A percentile compares a stretch with the other conserved stretches of the same genome.
phyloP scores from a whole-genome alignment of 2,113 vertebrate genomes.

The Pantherophis guttatus region DNA sequence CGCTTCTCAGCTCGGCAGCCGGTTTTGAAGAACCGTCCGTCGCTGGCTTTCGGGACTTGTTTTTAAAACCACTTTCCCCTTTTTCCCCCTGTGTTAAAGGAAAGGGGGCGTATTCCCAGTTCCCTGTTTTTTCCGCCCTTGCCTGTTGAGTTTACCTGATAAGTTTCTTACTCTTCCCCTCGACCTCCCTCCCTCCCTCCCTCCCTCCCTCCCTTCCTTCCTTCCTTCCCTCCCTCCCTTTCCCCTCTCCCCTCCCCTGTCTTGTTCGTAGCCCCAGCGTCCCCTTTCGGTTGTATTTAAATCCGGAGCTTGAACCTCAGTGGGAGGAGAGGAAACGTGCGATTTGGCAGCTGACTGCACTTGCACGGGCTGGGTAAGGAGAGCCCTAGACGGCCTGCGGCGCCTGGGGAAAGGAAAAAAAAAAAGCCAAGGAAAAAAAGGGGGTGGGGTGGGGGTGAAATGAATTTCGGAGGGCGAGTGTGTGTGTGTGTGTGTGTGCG shows the following conservation, averaged over 20 bases:
- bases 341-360: conserved; percentile 37
- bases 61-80: neutral
- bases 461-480: neutral
- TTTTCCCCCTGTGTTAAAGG: neutral
- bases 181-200: neutral
- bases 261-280: neutral
- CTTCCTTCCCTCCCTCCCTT: neutral
- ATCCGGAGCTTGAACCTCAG: conserved; percentile 11
- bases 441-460: too few species aligned
- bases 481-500: neutral
- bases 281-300: conserved; percentile 33
- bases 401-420: neutral
- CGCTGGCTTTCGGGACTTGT: conserved; percentile 12
- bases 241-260: neutral
- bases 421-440: too few species aligned
- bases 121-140: too few species aligned
- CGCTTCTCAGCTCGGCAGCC: neutral
- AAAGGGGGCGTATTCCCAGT: neutral
- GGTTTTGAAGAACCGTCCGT: neutral
- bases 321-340: conserved; percentile 16
- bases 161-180: neutral
- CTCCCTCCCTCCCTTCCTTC: neutral
- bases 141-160: neutral
- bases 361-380: conserved; percentile 31
- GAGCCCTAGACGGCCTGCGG: conserved; percentile 26